Conservation (phyloP, 2,888 invertebrate genomes). For the Mesochorus sp. region DNA sequence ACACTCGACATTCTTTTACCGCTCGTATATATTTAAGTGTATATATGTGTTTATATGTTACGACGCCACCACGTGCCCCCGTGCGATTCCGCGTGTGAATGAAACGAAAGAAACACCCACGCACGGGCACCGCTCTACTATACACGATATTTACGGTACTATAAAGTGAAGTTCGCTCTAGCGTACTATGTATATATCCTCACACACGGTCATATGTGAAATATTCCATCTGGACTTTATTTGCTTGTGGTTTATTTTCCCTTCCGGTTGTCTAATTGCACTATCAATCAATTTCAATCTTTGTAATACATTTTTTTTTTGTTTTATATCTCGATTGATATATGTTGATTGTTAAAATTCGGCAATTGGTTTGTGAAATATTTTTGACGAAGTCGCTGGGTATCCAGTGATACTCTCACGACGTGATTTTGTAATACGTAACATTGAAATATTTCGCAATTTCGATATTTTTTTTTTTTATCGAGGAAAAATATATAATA, state of each 20-base stretch:
- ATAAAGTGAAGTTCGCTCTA: not conserved
- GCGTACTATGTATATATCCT: not conserved
- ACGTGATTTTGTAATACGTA: too few species aligned
- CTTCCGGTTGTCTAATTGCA: not conserved
- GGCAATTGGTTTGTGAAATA: too few species aligned
- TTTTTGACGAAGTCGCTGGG: too few species aligned
- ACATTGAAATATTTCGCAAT: too few species aligned
- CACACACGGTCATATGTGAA: not conserved
- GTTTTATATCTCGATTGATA: too few species aligned
- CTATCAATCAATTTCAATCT: too few species aligned
- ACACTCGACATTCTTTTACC: slow-evolving; percentile 30
- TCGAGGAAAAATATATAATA: too few species aligned
- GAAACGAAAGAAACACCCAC: slow-evolving; percentile 66
- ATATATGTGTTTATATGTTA: not conserved
- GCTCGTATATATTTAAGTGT: not conserved
- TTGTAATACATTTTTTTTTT: too few species aligned
- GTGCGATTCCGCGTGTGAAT: slow-evolving; percentile 46
- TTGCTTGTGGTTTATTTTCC: not conserved
- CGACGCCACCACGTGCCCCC: not conserved
- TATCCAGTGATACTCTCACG: too few species aligned
- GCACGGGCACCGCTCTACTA: slow-evolving; percentile 45
- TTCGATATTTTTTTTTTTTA: too few species aligned
- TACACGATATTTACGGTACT: slow-evolving; percentile 9
- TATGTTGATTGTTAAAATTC: too few species aligned
- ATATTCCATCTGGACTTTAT: slow-evolving; percentile 1